phyloP scores from a whole-genome alignment of 2,113 vertebrate species.

The Platysteira castanea region DNA sequence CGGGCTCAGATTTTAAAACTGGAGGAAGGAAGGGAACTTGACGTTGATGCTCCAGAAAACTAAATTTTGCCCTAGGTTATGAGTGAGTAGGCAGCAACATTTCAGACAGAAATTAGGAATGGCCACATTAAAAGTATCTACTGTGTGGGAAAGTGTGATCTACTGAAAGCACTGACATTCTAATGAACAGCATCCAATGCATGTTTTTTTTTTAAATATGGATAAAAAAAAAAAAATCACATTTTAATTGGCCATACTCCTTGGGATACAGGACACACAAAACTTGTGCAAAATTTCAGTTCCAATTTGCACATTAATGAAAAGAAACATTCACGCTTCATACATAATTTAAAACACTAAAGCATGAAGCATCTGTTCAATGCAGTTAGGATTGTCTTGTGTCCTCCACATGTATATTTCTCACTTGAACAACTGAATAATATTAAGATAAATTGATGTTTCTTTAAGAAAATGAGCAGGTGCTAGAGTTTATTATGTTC shows the following conservation, averaged over 20 bases:
- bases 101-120: neutral
- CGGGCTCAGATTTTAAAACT: neutral
- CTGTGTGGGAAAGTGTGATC: neutral
- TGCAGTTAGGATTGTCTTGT: neutral
- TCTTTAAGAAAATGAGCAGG: slow-evolving; percentile 32
- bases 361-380: slow-evolving; percentile 32
- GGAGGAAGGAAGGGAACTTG: neutral
- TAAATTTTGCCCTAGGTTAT: neutral
- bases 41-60: neutral
- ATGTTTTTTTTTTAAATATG: neutral
- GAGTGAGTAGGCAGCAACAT: neutral
- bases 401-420: slow-evolving; percentile 3
- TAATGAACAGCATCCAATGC: neutral
- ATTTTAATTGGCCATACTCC: neutral
- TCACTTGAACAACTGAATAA: neutral
- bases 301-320: slow-evolving; percentile 36
- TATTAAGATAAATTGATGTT: slow-evolving; percentile 33
- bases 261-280: neutral
- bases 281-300: neutral
- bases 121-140: neutral
- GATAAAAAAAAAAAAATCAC: neutral
- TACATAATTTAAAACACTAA: slow-evolving; percentile 54
- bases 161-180: neutral
- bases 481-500: slow-evolving; percentile 18
- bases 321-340: slow-evolving; percentile 2